phyloP scores from a whole-genome alignment of 2,113 vertebrate species.

The Hippoglossus stenolepis region DNA sequence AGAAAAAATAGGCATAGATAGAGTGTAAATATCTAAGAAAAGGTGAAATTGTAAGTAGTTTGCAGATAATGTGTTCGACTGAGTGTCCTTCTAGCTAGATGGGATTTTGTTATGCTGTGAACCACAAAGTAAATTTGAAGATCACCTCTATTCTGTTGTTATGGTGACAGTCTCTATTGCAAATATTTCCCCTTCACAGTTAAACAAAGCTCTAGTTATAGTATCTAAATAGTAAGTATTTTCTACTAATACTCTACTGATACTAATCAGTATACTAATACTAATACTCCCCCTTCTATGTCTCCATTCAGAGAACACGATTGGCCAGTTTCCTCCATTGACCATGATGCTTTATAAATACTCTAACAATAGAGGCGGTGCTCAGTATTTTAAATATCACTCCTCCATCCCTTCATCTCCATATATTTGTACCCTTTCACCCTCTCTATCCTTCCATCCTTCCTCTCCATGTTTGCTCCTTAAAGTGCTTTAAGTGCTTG shows the following conservation, averaged over 20 bases:
- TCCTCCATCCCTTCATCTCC: slow-evolving; percentile 57
- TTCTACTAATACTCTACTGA: no score
- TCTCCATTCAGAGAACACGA: slow-evolving; percentile 1
- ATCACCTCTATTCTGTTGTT: no score
- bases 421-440: slow-evolving; percentile 69
- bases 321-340: slow-evolving; percentile 11
- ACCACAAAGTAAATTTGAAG: no score
- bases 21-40: no score
- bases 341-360: slow-evolving; percentile 25
- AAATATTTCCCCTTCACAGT: no score
- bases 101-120: no score
- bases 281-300: not conserved
- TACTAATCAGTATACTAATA: no score
- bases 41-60: no score
- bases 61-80: no score
- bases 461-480: slow-evolving; percentile 90
- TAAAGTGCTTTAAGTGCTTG: slow-evolving; percentile 99
- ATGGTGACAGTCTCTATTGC: no score
- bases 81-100: no score
- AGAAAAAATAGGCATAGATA: no score
- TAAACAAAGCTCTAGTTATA: not conserved
- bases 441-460: slow-evolving; percentile 78
- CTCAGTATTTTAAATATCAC: slow-evolving; percentile 20
- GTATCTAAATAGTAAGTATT: not conserved
- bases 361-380: slow-evolving; percentile 52